phyloP scores from a whole-genome alignment of 2,113 vertebrate genomes.

The Melanocharis versteri region DNA sequence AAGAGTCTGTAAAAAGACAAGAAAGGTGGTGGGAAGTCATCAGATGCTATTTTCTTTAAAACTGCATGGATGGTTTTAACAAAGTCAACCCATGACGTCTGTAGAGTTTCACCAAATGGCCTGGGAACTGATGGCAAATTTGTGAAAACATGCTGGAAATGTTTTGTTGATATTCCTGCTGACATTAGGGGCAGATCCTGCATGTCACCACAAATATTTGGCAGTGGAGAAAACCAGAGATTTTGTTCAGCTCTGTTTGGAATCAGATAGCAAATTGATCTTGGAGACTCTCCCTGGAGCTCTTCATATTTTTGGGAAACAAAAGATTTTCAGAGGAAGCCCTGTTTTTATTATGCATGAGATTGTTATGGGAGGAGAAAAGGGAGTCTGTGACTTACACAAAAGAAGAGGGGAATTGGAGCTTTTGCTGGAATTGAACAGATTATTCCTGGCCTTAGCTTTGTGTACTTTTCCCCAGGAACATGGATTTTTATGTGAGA shows the following conservation, averaged over 20 bases:
- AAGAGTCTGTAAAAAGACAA: constrained; percentile 26
- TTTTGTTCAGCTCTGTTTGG: constrained; percentile 65
- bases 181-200: constrained; percentile 72
- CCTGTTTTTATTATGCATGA: constrained; percentile 64
- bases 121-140: constrained; percentile 69
- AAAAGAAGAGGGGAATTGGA: constrained; percentile 19
- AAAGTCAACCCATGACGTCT: constrained; percentile 31
- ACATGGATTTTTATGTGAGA: constrained; percentile 55
- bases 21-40: constrained; percentile 46
- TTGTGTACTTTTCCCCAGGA: constrained; percentile 59
- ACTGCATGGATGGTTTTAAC: constrained; percentile 33
- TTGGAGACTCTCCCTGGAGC: constrained; percentile 59
- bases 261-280: constrained; percentile 67
- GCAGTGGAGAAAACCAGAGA: constrained; percentile 63
- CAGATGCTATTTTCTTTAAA: constrained; percentile 10
- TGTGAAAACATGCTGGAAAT: constrained; percentile 71
- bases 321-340: constrained; percentile 66
- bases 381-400: constrained; percentile 35
- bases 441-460: constrained; percentile 55
- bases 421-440: constrained; percentile 47
- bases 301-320: constrained; percentile 65
- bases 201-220: constrained; percentile 75
- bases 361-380: constrained; percentile 66
- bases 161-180: constrained; percentile 70
- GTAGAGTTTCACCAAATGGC: constrained; percentile 64